Evolutionary conservation across 2,888 invertebrate genomes (phyloP).

Genomic region (Pteria penguin): DNA sequence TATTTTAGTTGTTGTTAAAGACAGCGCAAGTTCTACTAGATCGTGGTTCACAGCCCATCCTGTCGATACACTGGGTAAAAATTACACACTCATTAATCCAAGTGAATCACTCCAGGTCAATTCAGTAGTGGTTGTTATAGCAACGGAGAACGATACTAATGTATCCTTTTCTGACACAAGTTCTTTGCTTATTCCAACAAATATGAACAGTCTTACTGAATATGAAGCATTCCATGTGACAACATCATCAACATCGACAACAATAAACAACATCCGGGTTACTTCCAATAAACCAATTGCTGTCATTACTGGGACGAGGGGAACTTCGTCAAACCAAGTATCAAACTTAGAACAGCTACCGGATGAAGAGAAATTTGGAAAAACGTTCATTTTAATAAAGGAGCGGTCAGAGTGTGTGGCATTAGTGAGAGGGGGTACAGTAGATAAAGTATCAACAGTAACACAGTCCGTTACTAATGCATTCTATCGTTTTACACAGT

Average conservation of each 20-base stretch:
- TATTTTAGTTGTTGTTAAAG: background rate
- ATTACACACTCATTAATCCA: constrained; percentile 2
- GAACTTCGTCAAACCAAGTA: background rate
- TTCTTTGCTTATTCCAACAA: background rate
- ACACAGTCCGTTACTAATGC: background rate
- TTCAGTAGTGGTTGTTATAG: constrained; percentile 2
- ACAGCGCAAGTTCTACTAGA: background rate
- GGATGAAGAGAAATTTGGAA: background rate
- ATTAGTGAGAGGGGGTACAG: background rate
- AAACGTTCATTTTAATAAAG: background rate
- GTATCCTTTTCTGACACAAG: background rate
- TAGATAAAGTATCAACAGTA: background rate
- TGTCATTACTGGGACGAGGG: background rate
- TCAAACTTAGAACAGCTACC: background rate
- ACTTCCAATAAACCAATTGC: constrained; percentile 12
- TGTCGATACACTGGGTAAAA: constrained; percentile 8
- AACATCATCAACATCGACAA: background rate
- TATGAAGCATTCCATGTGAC: constrained; percentile 8
- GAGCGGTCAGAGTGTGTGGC: background rate
- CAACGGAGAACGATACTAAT: constrained; percentile 12
- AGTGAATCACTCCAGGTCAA: background rate
- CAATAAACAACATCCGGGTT: background rate
- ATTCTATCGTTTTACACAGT: background rate
- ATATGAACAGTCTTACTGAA: background rate
- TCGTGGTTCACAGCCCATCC: constrained; percentile 3